Conservation (phyloP, 2,797 vertebrate genomes). For the Periparus ater region DNA sequence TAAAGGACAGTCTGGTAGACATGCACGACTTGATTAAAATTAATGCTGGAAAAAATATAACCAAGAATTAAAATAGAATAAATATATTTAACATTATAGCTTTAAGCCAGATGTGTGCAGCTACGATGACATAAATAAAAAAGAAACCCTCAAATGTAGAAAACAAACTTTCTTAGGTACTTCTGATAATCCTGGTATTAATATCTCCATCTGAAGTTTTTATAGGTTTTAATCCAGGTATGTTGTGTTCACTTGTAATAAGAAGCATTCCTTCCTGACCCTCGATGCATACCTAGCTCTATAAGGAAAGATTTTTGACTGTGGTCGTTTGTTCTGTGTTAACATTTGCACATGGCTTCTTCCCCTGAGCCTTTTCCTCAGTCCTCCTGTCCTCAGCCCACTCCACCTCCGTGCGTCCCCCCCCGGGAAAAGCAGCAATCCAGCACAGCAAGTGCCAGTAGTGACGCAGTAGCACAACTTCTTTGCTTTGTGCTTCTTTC, state of each 20-base stretch:
- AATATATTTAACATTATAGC: background rate
- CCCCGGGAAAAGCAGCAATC: background rate
- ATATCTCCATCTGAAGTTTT: background rate
- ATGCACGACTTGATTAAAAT: constrained; percentile 11
- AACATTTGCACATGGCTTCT: constrained; percentile 1
- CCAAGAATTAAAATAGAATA: constrained; percentile 13
- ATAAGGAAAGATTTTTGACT: background rate
- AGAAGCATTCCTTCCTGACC: background rate
- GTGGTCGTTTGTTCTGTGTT: background rate
- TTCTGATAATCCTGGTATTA: background rate
- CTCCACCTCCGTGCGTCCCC: background rate
- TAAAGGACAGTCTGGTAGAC: background rate
- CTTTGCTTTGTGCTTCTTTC: background rate
- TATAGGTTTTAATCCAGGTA: background rate
- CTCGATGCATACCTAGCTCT: background rate
- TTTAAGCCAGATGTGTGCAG: constrained; percentile 9
- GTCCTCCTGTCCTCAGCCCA: background rate
- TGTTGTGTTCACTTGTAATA: background rate
- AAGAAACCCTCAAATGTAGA: background rate
- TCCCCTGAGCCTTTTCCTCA: background rate
- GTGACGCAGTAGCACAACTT: background rate
- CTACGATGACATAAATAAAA: background rate
- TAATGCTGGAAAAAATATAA: background rate
- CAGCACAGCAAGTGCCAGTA: background rate
- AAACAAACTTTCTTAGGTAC: background rate